These are phyloP conservation scores for Heliconius ethilla DNA, from an alignment of 2,888 invertebrate species.

Conservation along the genomic window DNA sequence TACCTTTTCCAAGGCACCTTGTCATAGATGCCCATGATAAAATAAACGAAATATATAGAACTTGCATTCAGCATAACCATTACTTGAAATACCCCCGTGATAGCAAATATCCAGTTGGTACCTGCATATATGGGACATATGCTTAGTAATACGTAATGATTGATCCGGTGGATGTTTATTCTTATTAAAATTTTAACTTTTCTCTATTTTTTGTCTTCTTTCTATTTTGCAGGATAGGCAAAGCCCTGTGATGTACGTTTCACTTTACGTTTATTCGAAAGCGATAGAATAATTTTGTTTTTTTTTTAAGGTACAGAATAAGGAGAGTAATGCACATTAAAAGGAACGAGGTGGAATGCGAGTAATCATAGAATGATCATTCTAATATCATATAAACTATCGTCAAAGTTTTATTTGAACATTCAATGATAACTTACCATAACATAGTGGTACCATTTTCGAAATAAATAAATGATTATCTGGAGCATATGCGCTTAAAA, in stretches of 20 bases:
- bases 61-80: constrained; percentile 44
- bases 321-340: too few relatives aligned
- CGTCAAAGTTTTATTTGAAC: neutral
- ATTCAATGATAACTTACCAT: constrained; percentile 49
- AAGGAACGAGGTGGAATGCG: neutral
- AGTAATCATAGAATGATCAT: too few relatives aligned
- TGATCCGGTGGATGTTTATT: too few relatives aligned
- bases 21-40: constrained; percentile 48
- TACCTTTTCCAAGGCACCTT: constrained; percentile 62
- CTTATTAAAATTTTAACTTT: too few relatives aligned
- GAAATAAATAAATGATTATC: constrained; percentile 58
- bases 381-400: neutral
- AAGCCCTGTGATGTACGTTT: too few relatives aligned
- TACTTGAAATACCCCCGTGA: constrained; percentile 49
- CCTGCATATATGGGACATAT: constrained; percentile 48
- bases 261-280: too few relatives aligned
- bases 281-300: too few relatives aligned
- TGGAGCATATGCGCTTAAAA: constrained; percentile 58
- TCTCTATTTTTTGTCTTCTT: too few relatives aligned
- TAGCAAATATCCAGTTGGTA: constrained; percentile 48
- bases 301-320: too few relatives aligned
- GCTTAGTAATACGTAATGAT: too few relatives aligned
- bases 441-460: constrained; percentile 59
- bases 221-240: too few relatives aligned
- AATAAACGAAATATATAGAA: constrained; percentile 50